Base-by-base conservation (phyloP, 2,888 invertebrate genomes). In the Augiades crinisus region DNA sequence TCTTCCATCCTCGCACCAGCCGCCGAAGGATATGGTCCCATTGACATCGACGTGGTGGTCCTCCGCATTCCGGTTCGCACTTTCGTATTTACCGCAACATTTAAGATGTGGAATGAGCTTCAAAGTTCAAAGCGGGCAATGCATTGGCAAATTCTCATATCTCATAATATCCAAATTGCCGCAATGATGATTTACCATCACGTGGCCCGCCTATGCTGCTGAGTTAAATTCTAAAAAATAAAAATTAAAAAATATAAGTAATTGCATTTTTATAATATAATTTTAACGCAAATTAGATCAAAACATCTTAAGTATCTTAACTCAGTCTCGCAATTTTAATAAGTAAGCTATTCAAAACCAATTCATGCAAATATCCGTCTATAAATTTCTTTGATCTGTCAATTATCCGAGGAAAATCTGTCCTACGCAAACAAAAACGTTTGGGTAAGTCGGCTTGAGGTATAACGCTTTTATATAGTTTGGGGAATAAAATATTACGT, bases 371-470 rank as follows among this genome's bases (percentile, higher is more conserved):
- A 70, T 66, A 63, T 65, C 72, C 73, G 71, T 68, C 67, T 72
- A 63, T 62, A 61, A 64, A 63, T 63, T 57, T 64, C 66, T 69
- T 75, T 77, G 73, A 79, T 78, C 75, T 75, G 68, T 70, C 73
- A 75, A 77, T 74, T 74, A 73, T 70, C 70, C 60, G 47, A 51
- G 65, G 61, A 63, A 68, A 71, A 72, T 72, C 68, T 68, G 67
- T 74, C 77, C 75, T 75, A 78, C 78, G 62, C 68, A 78, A 81
- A 78, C 77, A 71, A 64, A 64, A 64, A 57, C 55, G 51, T 55
- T 60, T 54, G 54, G 54, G 63, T 63, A 67, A 67, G 62, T 64
- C 59, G 61, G 54, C 59, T 64, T 63, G 61, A 66, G 70, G 63
- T 67, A 65, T 65, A 68, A 67, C 67, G 63, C 61, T 61, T 27